A percentile compares a stretch with the other conserved stretches of the same genome.
phyloP scores from a whole-genome alignment of 2,888 invertebrate genomes.

The Rotaria sp. region DNA sequence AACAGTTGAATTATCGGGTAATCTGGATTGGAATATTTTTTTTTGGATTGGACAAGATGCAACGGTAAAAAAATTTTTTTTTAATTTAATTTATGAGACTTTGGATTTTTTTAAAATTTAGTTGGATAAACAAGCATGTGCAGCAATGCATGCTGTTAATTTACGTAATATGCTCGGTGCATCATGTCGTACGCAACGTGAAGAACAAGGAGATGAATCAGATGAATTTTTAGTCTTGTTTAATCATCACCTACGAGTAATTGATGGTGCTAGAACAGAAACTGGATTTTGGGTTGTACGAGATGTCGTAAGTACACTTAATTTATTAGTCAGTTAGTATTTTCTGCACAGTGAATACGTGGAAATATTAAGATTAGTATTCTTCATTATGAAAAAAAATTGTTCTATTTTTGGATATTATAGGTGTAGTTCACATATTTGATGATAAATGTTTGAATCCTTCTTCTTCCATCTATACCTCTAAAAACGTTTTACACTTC shows the following conservation, averaged over 20 bases:
- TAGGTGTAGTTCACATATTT: no score
- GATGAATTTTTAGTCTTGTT: slow-evolving; percentile 40
- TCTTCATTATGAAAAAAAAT: no score
- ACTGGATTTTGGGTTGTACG: slow-evolving; percentile 91
- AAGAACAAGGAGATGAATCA: slow-evolving; percentile 86
- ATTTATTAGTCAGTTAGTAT: no score
- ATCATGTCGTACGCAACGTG: slow-evolving; percentile 80
- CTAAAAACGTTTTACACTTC: no score
- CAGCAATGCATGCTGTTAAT: slow-evolving; percentile 97
- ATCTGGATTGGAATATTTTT: slow-evolving; percentile 85
- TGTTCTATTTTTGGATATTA: no score
- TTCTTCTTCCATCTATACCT: no score
- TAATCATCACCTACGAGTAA: slow-evolving; percentile 74
- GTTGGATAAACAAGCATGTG: slow-evolving; percentile 84
- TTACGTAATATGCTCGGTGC: slow-evolving; percentile 89
- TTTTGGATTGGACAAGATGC: slow-evolving; percentile 97
- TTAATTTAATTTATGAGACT: background rate
- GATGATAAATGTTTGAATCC: no score
- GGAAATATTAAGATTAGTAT: no score
- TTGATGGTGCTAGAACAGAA: slow-evolving; percentile 91
- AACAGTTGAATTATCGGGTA: slow-evolving; percentile 67
- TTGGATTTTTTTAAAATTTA: slow-evolving; percentile 51
- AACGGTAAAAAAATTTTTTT: slow-evolving; percentile 62
- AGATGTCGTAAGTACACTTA: slow-evolving; percentile 42
- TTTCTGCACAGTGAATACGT: no score